Base-by-base conservation (phyloP, 1,140 invertebrate species). In the Scaptomyza pallida region DNA sequence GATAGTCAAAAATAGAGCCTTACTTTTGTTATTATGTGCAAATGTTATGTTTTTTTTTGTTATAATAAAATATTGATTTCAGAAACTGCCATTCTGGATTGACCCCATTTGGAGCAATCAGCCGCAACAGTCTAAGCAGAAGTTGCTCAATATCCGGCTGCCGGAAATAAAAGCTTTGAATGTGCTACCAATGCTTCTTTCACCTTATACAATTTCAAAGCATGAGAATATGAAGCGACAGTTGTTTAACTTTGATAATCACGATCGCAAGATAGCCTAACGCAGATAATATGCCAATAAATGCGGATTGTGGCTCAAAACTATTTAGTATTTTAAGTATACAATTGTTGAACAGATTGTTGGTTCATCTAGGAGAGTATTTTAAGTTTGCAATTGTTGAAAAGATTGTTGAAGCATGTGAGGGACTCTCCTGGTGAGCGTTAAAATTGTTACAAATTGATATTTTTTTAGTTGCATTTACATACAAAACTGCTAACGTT, bases 51-150 rank as follows among this genome's bases (percentile, higher is more conserved):
- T 21, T 21, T 21, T 21, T 21, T 13, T 57, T 30, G 45, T 13
- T 1, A 16, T 21, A 41, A 40, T 12, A 5, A 43, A 23, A 52
- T 40, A 15, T 26, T 56, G 1, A 41, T 44, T 72, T 50, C 43
- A 73, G 81, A 86, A 81, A 71, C 23, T 90, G 21, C 89, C 90
- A 0, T 91, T 78, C 63, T 91, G 90, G 89, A 86, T 90, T 21
- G 90, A 91, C 68, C 90, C 90, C 5, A 88, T 91, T 54, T 91
- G 90, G 90, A 80, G 70, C 47, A 88, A 89, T 51, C 70, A 57
- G 55, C 50, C 56, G 47, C 62, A 67, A 45, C 68, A 70, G 45
- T 56, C 48, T 1, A 75, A 45, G 16, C 63, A 59, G 19, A 79
- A 88, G 44, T 23, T 79, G 48, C 64, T 85, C 4, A 78, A 89